A percentile compares a stretch with the other conserved stretches of the same genome.
Evolutionary conservation across 2,113 vertebrate genomes (phyloP).

Genomic region (Herpetotheres cachinnans): DNA sequence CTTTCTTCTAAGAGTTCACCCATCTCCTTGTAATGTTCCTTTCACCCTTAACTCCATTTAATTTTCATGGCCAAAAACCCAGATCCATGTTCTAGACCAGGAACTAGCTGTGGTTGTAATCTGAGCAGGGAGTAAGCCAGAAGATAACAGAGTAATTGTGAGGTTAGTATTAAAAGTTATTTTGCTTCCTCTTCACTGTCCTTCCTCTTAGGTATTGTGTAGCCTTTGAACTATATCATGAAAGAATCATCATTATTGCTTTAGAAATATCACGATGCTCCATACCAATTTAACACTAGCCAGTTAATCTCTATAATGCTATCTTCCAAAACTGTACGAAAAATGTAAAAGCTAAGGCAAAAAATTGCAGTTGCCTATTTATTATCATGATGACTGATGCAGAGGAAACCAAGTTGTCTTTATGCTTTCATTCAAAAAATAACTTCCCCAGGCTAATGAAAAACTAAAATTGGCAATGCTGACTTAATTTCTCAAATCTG

Average conservation of each 20-base stretch:
- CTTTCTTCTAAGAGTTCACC: not conserved
- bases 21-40: not conserved
- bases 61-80: not conserved
- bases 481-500: not conserved
- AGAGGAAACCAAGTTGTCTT: not conserved
- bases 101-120: not conserved
- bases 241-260: not conserved
- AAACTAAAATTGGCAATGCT: not conserved
- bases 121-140: not conserved
- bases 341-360: not conserved
- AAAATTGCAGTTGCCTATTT: not conserved
- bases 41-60: not conserved
- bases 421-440: not conserved
- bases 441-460: not conserved
- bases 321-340: not conserved
- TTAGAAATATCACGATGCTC: not conserved
- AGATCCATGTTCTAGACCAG: not conserved
- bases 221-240: not conserved
- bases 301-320: not conserved
- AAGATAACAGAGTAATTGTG: not conserved
- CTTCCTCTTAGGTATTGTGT: not conserved
- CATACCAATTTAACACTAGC: not conserved
- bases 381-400: not conserved
- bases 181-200: not conserved
- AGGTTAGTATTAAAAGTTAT: not conserved